Evolutionary conservation across 2,888 invertebrate species (phyloP).

Genomic region (Geotrupes spiniger): DNA sequence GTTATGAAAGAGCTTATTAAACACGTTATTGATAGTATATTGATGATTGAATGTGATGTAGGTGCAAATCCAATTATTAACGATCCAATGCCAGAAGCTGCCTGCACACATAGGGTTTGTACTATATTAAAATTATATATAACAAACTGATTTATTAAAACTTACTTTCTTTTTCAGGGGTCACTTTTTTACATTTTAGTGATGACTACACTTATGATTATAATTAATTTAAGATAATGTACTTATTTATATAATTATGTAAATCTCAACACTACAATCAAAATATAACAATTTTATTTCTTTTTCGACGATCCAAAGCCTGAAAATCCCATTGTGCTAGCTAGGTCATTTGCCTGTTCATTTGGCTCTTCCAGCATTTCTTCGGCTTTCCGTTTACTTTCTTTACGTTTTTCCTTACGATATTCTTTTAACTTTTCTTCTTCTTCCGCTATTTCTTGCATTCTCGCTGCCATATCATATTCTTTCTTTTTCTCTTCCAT

Average conservation of each 20-base stretch:
- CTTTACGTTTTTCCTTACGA: slow-evolving; percentile 81
- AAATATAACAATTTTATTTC: slow-evolving; percentile 9
- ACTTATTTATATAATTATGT: neutral
- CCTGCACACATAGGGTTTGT: slow-evolving; percentile 4
- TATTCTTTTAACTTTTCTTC: slow-evolving; percentile 92
- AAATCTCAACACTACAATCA: slow-evolving; percentile 6
- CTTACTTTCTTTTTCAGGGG: slow-evolving; percentile 2
- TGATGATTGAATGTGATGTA: slow-evolving; percentile 36
- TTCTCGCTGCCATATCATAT: slow-evolving; percentile 86
- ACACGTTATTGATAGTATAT: slow-evolving; percentile 39
- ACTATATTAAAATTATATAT: neutral
- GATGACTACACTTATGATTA: slow-evolving; percentile 1
- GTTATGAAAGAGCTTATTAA: slow-evolving; percentile 42
- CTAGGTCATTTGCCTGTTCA: slow-evolving; percentile 65
- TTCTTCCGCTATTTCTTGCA: slow-evolving; percentile 93
- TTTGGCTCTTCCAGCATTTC: slow-evolving; percentile 59
- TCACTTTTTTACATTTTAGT: slow-evolving; percentile 3
- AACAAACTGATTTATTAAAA: slow-evolving; percentile 5
- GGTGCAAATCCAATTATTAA: slow-evolving; percentile 55
- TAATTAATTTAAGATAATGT: slow-evolving; percentile 8
- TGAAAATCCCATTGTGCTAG: slow-evolving; percentile 92
- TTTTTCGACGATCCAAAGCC: slow-evolving; percentile 72
- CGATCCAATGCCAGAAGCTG: slow-evolving; percentile 77
- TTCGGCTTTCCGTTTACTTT: slow-evolving; percentile 81
- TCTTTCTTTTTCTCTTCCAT: slow-evolving; percentile 94